Evolutionary conservation across 2,113 vertebrate genomes (phyloP), one percentile per base, ranked within the genome.

Genomic region (Syrmaticus mikado): DNA sequence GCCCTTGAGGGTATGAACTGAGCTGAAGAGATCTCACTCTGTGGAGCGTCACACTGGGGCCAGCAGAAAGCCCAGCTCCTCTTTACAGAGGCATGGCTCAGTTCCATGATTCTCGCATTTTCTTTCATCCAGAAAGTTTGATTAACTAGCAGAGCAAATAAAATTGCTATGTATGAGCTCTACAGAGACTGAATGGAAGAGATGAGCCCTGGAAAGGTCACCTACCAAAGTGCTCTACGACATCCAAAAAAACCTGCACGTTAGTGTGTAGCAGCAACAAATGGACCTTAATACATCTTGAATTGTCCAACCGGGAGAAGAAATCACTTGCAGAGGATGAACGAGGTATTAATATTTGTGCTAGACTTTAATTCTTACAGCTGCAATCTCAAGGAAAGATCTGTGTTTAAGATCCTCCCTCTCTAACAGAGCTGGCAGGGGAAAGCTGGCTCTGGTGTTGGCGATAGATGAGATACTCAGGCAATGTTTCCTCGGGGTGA

Each of bases 211-310:
- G 18, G 40, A 77, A 82, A 67, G 30, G 10, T 64, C 32, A 41
- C 10, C 32, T 52, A 24, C 17, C 38, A 76, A 70, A 53, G 68
- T 0, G 0, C 11, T 5, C 41, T 34, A 30, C 0, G 1, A 30
- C 34, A 73, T 58, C 9, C 53, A n/a, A n/a, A 52, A 64, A 52
- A 30, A 30, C 14, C 3, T 14, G 41, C 28, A 22, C 40, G 45
- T 22, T 24, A 40, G n/a, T 10, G 28, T 21, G 41, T 22, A 70
- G 53, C 30, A 65, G 66, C 48, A 70, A 57, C 61, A 73, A 82
- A 74, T 48, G 67, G 85, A 57, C 61, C 55, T 64, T 82, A 16
- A 25, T 53, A 28, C 17, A 8, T 21, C 57, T 45, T 2, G 0
- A 10, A 3, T 52, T 72, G 58, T 66, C 75, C 80, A 89, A 53